Evolutionary conservation across 2,797 vertebrate species (phyloP).

Genomic region (Rhinichthys osculus): DNA sequence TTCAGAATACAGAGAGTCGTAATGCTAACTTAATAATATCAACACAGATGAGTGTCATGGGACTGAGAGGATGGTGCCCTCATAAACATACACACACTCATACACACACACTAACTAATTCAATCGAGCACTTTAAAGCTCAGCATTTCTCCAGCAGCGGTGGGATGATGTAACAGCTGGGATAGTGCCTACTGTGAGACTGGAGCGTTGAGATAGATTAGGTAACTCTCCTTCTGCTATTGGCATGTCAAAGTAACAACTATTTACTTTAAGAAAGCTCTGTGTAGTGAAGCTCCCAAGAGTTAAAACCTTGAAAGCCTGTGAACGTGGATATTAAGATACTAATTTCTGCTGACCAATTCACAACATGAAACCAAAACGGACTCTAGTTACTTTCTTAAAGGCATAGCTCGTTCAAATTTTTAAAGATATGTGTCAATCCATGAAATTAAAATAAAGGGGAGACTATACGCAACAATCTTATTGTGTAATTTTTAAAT

Average conservation of each 20-base stretch:
- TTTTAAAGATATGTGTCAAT: too few species aligned
- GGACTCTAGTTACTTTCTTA: neutral
- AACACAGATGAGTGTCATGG: slow-evolving; percentile 48
- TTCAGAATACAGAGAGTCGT: neutral
- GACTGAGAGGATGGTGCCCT: slow-evolving; percentile 14
- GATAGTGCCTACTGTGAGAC: slow-evolving; percentile 7
- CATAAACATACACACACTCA: slow-evolving; percentile 24
- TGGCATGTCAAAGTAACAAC: slow-evolving; percentile 20
- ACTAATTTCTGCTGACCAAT: neutral
- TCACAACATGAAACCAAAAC: neutral
- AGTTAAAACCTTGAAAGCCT: neutral
- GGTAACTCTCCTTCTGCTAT: slow-evolving; percentile 26
- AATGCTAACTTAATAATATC: slow-evolving; percentile 49
- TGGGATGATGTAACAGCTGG: slow-evolving; percentile 29
- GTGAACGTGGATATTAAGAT: neutral
- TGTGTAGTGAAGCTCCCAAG: neutral
- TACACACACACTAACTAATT: slow-evolving; percentile 16
- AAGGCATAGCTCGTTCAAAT: neutral
- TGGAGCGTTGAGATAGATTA: neutral
- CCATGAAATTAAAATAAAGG: neutral
- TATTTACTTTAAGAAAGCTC: neutral
- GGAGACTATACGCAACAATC: neutral
- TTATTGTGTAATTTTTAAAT: neutral
- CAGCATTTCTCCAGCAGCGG: slow-evolving; percentile 28
- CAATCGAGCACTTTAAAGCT: slow-evolving; percentile 28